Conservation (phyloP, 2,888 invertebrate species). For the Metallyticus violacea region DNA sequence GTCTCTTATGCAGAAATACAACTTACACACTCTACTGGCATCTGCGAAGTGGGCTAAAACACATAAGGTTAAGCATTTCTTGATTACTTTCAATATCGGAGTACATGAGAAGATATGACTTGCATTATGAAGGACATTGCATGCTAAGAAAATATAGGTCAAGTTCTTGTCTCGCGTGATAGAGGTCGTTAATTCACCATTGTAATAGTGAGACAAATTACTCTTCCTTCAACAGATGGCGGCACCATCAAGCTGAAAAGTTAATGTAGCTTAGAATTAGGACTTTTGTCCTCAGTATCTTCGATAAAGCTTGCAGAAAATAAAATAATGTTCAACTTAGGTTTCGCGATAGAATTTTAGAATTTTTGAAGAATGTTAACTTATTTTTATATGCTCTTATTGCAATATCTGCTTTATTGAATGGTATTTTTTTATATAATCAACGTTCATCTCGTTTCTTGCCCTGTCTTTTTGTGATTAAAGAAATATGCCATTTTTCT, state of each 20-base stretch:
- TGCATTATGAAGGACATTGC: not conserved
- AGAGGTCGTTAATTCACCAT: not conserved
- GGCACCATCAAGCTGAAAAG: not conserved
- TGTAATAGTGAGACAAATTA: not conserved
- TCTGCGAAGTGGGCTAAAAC: not conserved
- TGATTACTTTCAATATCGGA: not conserved
- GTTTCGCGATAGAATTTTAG: not conserved
- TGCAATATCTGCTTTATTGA: too few species aligned
- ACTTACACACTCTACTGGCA: too few species aligned
- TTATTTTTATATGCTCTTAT: too few species aligned
- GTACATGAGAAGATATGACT: not conserved
- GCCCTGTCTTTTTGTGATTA: too few species aligned
- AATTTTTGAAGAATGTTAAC: too few species aligned
- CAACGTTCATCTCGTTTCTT: too few species aligned
- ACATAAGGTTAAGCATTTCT: not conserved
- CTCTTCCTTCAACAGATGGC: not conserved
- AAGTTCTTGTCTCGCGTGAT: not conserved
- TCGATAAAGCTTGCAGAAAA: not conserved
- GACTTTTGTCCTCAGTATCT: not conserved
- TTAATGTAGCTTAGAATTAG: not conserved
- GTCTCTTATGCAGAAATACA: too few species aligned
- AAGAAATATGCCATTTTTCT: too few species aligned
- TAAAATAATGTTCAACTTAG: not conserved
- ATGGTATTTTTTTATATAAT: too few species aligned
- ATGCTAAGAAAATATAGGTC: not conserved